Evolutionary conservation across 2,888 invertebrate species (phyloP), one percentile per base, ranked within the genome.

Genomic region (Pecten maximus): DNA sequence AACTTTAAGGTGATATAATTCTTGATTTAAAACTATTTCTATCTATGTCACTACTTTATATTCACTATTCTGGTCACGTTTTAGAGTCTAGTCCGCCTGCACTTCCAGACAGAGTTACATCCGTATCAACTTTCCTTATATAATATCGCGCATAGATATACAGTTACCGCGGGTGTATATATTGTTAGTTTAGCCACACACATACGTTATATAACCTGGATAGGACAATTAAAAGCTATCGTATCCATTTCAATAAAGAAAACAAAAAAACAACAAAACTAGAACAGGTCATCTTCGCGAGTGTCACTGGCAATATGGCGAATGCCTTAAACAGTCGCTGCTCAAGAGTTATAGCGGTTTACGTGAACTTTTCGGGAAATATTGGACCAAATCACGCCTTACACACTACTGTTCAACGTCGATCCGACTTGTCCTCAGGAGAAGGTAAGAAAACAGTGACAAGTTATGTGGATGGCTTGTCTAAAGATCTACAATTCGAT

Each of bases 401-500:
- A 1, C 74, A 74, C 15, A 74, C 74, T 12, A 74, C 28, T 28
- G 12, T 0, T 74, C 74, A 74, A 10, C 15, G 8, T 35, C 28
- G 12, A 35, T 28, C 35, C 16, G 74, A 74, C 6, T 74, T 74
- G 8, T 35, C 74, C 6, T 35, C 35, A 74, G 35, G 23, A 74
- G 23, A 60, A 2, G 74, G 35, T 28, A 74, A 6, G 35, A 28
- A 74, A 48, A 4, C 23, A 1, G 6, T n/a, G 35, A 88, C 35
- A 44, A 28, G 3, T 28, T 88, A 23, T 48, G 28, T 35, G 8
- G 12, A 10, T 4, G 15, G 44, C 48, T 50, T 35, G 39, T 19
- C 39, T n/a, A 8, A n/a, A 28, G 40, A 28, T 10, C 50, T 93
- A 10, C 88, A 89, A 40, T 93, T 94, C 54, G 92, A 92, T 40